Evolutionary conservation across 2,797 vertebrate species (phyloP).

Genomic region (Artibeus jamaicensis): DNA sequence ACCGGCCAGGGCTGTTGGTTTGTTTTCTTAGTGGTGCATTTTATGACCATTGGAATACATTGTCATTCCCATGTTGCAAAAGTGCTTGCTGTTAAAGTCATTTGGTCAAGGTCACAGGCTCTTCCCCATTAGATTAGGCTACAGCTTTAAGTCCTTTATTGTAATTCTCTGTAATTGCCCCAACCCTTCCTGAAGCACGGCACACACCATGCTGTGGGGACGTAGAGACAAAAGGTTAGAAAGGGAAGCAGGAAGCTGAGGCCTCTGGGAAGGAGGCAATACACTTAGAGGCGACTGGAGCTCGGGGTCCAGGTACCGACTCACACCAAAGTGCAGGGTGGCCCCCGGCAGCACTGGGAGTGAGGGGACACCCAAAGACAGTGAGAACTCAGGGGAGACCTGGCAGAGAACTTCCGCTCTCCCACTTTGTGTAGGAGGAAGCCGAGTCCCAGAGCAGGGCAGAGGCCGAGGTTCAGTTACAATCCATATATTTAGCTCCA

Average conservation of each 20-base stretch:
- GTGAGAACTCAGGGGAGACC: neutral
- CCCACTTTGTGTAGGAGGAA: neutral
- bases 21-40: neutral
- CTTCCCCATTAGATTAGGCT: neutral
- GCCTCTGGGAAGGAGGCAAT: neutral
- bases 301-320: neutral
- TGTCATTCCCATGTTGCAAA: neutral
- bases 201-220: neutral
- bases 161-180: neutral
- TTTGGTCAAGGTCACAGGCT: neutral
- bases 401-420: neutral
- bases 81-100: neutral
- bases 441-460: neutral
- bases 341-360: neutral
- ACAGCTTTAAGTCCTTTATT: neutral
- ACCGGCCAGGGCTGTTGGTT: too few relatives aligned
- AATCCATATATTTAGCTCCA: neutral
- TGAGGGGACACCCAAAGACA: neutral
- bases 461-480: neutral
- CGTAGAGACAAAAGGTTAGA: neutral
- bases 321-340: neutral
- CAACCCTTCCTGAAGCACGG: neutral
- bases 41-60: neutral
- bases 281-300: rapidly evolving
- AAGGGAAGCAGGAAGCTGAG: neutral